Evolutionary conservation across 1,140 invertebrate genomes (phyloP), one percentile per base, ranked within the genome.

Genomic region (Drosophila nigromelanica): DNA sequence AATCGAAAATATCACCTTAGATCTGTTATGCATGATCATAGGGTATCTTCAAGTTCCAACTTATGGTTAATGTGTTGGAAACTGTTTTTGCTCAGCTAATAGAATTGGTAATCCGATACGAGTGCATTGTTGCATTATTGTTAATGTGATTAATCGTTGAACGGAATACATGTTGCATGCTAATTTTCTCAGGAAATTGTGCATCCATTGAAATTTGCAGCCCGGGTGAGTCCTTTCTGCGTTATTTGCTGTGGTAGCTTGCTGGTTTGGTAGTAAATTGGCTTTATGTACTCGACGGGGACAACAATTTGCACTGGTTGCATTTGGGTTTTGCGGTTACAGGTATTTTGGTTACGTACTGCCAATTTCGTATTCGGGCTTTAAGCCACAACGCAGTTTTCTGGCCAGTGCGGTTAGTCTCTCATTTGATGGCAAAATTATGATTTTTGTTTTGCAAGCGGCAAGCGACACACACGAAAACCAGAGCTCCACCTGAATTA

Each of bases 81-180:
- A 27, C 14, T 35, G 37, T 12, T 24, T 21, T 47, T 45, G 30
- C 67, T 37, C 15, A 11, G 59, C 48, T 81, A 76, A 78, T 76
- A 56, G 75, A 64, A 78, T 78, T 69, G 60, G 67, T 81, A 75
- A 81, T 71, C 51, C 52, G 50, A 58, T 51, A 1, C 18, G 39
- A 62, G 30, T 54, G 33, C 58, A 40, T 30, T 58, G 42, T 64
- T 47, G 10, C 71, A 47, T 59, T 72, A 59, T 51, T 48, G 50
- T 87, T 71, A 78, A 87, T 69, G 43, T 43, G 62, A 78, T 86
- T 86, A 87, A 74, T 69, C 63, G 33, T 5, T 10, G 47, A 39
- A 12, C 48, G 21, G 5, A 12, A n/a, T 39, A 14, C 21, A 5
- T 42, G 24, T 37, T 39, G 58, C 47, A 40, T 58, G 70, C 43